Conservation (phyloP, 2,888 invertebrate genomes). For the Papilio protenor region DNA sequence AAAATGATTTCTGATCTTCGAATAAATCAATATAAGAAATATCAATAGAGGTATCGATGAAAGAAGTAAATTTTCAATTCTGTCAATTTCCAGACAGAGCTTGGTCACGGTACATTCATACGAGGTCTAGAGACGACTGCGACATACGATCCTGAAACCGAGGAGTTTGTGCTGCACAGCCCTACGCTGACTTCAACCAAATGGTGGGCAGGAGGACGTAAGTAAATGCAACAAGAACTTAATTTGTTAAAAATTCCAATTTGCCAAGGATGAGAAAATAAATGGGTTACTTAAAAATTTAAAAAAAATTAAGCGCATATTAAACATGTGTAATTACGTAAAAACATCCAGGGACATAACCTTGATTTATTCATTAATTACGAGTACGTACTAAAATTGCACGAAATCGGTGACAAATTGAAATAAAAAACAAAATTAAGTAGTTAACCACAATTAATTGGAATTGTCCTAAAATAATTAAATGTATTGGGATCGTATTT, state of each 20-base stretch:
- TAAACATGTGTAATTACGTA: neutral
- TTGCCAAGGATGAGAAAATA: neutral
- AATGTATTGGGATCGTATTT: neutral
- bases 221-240: conserved; percentile 67
- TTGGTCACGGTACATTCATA: conserved; percentile 97
- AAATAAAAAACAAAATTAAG: neutral
- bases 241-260: neutral
- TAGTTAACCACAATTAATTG: neutral
- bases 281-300: no score
- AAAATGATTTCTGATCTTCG: no score
- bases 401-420: neutral
- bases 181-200: conserved; percentile 95
- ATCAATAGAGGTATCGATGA: no score
- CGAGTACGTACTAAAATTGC: neutral
- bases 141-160: conserved; percentile 91
- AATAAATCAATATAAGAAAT: no score
- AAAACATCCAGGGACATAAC: neutral
- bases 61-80: neutral
- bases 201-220: conserved; percentile 98
- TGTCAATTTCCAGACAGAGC: conserved; percentile 89
- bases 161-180: conserved; percentile 94
- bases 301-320: no score
- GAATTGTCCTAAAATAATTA: neutral
- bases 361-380: no score
- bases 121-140: conserved; percentile 96